Conservation (phyloP, 2,113 vertebrate genomes). For the Gyps fulvus region DNA sequence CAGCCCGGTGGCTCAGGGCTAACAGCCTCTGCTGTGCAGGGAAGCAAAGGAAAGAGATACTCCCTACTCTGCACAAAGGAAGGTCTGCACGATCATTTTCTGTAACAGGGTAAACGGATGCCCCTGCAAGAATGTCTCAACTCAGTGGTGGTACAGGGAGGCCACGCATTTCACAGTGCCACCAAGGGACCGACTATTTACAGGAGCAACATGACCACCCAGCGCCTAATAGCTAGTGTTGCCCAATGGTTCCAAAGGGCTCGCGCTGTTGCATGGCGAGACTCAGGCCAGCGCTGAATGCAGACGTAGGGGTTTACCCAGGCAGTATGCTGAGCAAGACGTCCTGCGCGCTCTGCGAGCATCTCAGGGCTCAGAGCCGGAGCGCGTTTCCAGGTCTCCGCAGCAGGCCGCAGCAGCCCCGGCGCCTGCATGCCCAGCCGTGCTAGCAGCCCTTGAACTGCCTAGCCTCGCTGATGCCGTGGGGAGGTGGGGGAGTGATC, state of each 20-base stretch:
- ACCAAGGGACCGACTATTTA: not conserved
- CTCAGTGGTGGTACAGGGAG: not conserved
- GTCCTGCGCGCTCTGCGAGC: not conserved
- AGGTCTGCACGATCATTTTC: not conserved
- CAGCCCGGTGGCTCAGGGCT: not conserved
- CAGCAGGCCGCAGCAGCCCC: not conserved
- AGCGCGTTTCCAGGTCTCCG: not conserved
- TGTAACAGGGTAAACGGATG: not conserved
- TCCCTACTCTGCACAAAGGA: not conserved
- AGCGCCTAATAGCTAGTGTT: fast-evolving
- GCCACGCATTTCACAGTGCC: not conserved
- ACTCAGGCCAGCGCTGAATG: not conserved
- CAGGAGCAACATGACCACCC: not conserved
- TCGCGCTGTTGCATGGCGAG: fast-evolving
- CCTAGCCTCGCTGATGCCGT: not conserved
- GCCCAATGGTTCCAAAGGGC: not conserved
- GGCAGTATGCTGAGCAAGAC: not conserved
- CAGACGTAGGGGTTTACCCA: fast-evolving
- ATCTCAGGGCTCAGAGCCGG: not conserved
- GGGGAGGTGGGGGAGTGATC: fast-evolving
- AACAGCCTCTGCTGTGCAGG: not conserved
- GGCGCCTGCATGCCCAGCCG: not conserved
- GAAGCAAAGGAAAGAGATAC: not conserved
- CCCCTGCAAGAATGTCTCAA: not conserved
- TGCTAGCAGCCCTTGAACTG: not conserved